Evolutionary conservation across 2,888 invertebrate genomes (phyloP), one percentile per base, ranked within the genome.

Genomic region (Thelaira solivaga): DNA sequence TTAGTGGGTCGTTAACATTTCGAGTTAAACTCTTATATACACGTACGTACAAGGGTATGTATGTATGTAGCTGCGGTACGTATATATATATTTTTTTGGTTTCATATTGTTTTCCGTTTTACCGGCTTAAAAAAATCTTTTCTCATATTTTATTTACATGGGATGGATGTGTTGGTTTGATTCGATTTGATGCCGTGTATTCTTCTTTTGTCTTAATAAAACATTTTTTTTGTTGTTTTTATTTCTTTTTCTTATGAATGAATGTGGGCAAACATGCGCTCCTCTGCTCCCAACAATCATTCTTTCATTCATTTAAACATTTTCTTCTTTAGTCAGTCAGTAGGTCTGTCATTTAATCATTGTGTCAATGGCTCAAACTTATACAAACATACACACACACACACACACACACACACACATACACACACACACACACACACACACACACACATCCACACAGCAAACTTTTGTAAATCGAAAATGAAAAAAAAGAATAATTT

Each of bases 241-340:
- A n/a, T n/a, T n/a, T n/a, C n/a, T n/a, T n/a, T n/a, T 47, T 72
- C 61, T 76, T 62, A 72, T 72, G 76, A 76, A 76, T 76, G 72
- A 72, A 76, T 41, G 76, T 62, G 55, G 67, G 72, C 72, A 76
- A 69, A 43, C 29, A 41, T 51, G 29, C 39, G 13, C 62, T n/a
- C n/a, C n/a, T 51, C 20, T 31, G 41, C 43, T 43, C 43, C 20
- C 47, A 47, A 39, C 45, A 29, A 39, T 20, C 36, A 41, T 45
- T 24, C 55, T 29, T 22, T 18, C 24, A 31, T 69, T 18, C 11
- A 34, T 29, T 22, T 16, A 34, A 29, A 43, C 16, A 49, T 49
- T 59, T 18, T 41, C 16, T 45, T 45, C 49, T 39, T 59, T 49
- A 61, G 55, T 67, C 51, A 59, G 65, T 59, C 59, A 65, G 65